A percentile compares a stretch with the other conserved stretches of the same genome.
Conservation (phyloP, 2,797 vertebrate genomes). For the Eupleurogrammus muticus region DNA sequence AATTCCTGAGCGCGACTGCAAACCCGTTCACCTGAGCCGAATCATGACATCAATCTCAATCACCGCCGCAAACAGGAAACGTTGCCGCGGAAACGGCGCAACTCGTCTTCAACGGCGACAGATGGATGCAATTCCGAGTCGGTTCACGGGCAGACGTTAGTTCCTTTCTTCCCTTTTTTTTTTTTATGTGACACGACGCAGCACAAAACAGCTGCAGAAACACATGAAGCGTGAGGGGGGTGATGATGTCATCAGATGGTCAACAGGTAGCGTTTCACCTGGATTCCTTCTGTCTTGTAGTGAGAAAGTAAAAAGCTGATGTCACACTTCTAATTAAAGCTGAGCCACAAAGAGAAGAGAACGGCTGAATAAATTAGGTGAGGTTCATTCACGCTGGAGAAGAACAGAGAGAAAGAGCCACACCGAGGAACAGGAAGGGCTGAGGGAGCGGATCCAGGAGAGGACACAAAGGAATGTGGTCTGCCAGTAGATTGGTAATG, state of each 20-base stretch:
- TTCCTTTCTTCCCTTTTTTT: too few relatives aligned
- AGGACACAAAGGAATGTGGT: constrained; percentile 52
- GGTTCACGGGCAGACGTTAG: constrained; percentile 21
- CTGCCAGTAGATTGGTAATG: constrained; percentile 53
- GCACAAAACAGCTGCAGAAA: background rate
- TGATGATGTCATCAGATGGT: background rate
- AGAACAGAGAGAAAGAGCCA: constrained; percentile 11
- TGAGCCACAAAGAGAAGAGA: constrained; percentile 17
- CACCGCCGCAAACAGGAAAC: constrained; percentile 53
- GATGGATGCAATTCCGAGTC: constrained; percentile 25
- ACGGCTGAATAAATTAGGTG: constrained; percentile 38
- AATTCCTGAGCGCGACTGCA: constrained; percentile 31
- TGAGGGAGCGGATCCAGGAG: constrained; percentile 24
- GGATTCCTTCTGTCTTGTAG: background rate
- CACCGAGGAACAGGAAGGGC: too few relatives aligned
- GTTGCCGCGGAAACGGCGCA: constrained; percentile 38
- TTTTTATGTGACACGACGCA: constrained; percentile 13
- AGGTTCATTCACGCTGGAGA: constrained; percentile 21
- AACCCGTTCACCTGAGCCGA: constrained; percentile 38
- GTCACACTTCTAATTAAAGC: constrained; percentile 19
- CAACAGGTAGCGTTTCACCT: constrained; percentile 9
- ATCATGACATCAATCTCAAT: constrained; percentile 47
- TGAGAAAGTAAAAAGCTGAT: background rate
- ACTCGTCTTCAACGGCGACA: constrained; percentile 24
- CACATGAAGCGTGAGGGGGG: background rate